Evolutionary conservation across 1,140 invertebrate species (phyloP), one percentile per base, ranked within the genome.

Genomic region (Trissolcus basalis): DNA sequence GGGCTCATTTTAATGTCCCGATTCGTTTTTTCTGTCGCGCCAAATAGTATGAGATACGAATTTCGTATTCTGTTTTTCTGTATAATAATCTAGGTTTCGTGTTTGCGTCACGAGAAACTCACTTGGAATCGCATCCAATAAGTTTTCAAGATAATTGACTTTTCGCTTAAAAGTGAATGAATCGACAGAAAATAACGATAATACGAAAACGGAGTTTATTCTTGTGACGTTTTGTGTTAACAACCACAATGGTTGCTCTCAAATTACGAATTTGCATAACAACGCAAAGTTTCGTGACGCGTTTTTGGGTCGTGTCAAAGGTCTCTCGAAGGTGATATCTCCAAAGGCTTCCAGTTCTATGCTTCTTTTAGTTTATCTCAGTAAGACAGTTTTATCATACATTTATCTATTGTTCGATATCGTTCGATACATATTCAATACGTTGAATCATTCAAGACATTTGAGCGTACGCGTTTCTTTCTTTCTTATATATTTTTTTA

Each of bases 301-400:
- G 71, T 78, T 80, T 79, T 78, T 73, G 70, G 76, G 72, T 78
- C 75, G 80, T 80, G 83, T 84, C 82, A 82, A 77, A 80, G 82
- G 80, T 83, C 81, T 50, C 35, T 16, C 15, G 41, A 64, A 81
- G 81, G 82, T 82, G 81, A 81, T 72, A 77, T 78, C 77, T 73
- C 59, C 64, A 70, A 68, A 71, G 51, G 77, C 61, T 71, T 71
- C 63, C 11, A 65, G 53, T 59, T 68, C 39, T 63, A 9, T 47
- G 55, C 68, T 74, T 74, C 70, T 67, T 75, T 73, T 61, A 50
- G 77, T 71, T 74, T 60, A 78, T 78, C 77, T 71, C 32, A 60
- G 55, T 67, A 68, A 69, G 74, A 60, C 51, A 51, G 69, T 75
- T 65, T 72, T 69, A 72, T 77, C 69, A 65, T 65, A 55, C 75